These are phyloP conservation scores for Trypoxylon attenuatum DNA, from an alignment of 2,888 invertebrate genomes.

Conservation along the genomic window DNA sequence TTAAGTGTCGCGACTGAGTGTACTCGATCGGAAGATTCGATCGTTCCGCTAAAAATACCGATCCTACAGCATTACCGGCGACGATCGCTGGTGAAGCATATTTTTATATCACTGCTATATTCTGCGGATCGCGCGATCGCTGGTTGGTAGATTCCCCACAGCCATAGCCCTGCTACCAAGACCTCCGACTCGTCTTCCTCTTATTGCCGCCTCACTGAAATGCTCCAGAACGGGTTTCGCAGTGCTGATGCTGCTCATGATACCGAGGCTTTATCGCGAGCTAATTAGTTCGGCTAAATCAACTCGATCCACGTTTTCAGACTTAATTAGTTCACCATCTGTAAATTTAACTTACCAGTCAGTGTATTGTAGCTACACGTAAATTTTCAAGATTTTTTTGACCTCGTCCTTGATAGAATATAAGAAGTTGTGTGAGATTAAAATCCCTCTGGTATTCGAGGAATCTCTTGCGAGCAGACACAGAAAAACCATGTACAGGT, in stretches of 20 bases:
- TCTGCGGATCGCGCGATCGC: neutral
- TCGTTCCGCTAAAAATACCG: slow-evolving; percentile 39
- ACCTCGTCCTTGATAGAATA: no score
- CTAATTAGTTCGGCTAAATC: slow-evolving; percentile 15
- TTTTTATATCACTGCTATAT: slow-evolving; percentile 25
- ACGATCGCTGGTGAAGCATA: slow-evolving; percentile 14
- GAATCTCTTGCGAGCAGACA: no score
- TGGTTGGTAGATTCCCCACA: neutral
- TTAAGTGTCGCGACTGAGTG: neutral
- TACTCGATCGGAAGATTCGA: slow-evolving; percentile 25
- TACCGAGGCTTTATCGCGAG: neutral
- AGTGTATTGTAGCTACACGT: no score
- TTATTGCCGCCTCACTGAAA: neutral
- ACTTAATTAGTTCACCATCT: slow-evolving; percentile 5
- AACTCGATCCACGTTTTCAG: neutral
- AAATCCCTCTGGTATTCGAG: no score
- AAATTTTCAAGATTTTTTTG: no score
- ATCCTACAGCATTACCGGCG: slow-evolving; percentile 10
- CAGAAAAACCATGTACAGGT: neutral
- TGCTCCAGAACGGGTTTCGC: neutral
- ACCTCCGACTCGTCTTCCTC: neutral
- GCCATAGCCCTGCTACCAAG: neutral
- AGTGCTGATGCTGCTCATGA: neutral
- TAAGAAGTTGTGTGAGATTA: no score
- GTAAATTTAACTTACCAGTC: no score